Evolutionary conservation across 2,888 invertebrate species (phyloP).

Genomic region (Eremobia ochroleuca): DNA sequence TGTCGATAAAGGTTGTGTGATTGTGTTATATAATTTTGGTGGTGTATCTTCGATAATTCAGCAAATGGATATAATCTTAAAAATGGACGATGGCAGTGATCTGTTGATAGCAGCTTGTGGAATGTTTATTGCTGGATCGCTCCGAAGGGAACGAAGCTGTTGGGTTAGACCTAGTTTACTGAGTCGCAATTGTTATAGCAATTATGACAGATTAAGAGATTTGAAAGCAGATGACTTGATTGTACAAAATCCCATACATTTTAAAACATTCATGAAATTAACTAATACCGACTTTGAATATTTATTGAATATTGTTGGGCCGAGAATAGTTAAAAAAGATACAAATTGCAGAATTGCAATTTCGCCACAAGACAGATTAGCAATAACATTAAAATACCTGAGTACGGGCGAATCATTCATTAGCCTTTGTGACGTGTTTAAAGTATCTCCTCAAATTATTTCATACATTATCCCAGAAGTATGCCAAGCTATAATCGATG

Average conservation of each 20-base stretch:
- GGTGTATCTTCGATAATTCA: background rate
- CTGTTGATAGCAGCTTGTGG: slow-evolving; percentile 24
- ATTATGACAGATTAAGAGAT: slow-evolving; percentile 54
- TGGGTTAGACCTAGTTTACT: slow-evolving; percentile 36
- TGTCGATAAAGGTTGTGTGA: too few relatives aligned
- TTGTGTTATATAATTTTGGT: slow-evolving; percentile 6
- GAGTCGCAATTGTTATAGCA: slow-evolving; percentile 60
- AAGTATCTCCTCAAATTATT: slow-evolving; percentile 45
- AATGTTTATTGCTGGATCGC: slow-evolving; percentile 23
- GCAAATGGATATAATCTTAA: background rate
- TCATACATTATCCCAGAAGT: slow-evolving; percentile 44
- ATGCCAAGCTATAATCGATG: slow-evolving; percentile 31
- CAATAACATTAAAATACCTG: slow-evolving; percentile 49
- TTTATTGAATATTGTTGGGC: slow-evolving; percentile 63
- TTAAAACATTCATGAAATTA: slow-evolving; percentile 50
- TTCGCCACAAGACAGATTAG: slow-evolving; percentile 46
- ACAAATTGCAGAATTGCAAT: slow-evolving; percentile 54
- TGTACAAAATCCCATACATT: slow-evolving; percentile 45
- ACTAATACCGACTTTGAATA: slow-evolving; percentile 62
- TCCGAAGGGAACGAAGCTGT: slow-evolving; percentile 44
- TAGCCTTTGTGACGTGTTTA: slow-evolving; percentile 40
- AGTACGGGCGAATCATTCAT: slow-evolving; percentile 48
- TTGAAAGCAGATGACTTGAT: slow-evolving; percentile 54
- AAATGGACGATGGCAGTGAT: slow-evolving; percentile 3
- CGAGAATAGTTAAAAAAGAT: slow-evolving; percentile 60